Evolutionary conservation across 2,113 vertebrate genomes (phyloP), one percentile per base, ranked within the genome.

Genomic region (Regulus satrapa): DNA sequence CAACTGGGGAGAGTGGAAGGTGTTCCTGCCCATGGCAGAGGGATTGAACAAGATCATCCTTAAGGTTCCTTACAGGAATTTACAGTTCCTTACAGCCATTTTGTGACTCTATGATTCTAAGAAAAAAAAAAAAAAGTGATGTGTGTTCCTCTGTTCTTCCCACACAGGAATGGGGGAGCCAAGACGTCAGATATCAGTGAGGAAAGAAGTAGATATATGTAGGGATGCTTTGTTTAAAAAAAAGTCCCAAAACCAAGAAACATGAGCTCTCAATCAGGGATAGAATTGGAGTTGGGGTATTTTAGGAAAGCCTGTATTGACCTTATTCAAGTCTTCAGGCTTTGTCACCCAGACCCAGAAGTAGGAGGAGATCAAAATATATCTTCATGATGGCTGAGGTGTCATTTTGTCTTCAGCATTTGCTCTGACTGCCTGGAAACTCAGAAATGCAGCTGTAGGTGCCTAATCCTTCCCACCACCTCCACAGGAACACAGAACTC

Each of bases 401-500:
- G 15, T 64, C 6, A 56, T 83, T 79, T 31, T 17, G 0, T 40
- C 31, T 41, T 64, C 34, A 41, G n/a, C 10, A 13, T 34, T 32
- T 45, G 7, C 36, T 28, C 24, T 51, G 23, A 18, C 18, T 75
- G 9, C 31, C 46, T 63, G 62, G 11, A 94, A 68, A 15, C 2
- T 9, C 14, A 43, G 11, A 94, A 68, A 15, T 2, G 9, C 14
- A 43, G 0, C 0, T 3, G 3, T 13, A 63, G 18, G 13, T 54
- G 14, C 5, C 8, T 8, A 71, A 24, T 3, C 0, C 3, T 64
- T 40, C 24, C 23, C 10, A 15, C 20, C 15, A 52, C n/a, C 11
- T 49, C 43, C 9, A 34, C 0, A n/a, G 54, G 29, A 79, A 26
- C 12, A 21, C 0, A 1, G 9, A 79, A 32, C 34, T 36, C 26